These are phyloP conservation scores for Darevskia nairensis DNA, from an alignment of 2,797 vertebrate genomes.

Conservation along the genomic window DNA sequence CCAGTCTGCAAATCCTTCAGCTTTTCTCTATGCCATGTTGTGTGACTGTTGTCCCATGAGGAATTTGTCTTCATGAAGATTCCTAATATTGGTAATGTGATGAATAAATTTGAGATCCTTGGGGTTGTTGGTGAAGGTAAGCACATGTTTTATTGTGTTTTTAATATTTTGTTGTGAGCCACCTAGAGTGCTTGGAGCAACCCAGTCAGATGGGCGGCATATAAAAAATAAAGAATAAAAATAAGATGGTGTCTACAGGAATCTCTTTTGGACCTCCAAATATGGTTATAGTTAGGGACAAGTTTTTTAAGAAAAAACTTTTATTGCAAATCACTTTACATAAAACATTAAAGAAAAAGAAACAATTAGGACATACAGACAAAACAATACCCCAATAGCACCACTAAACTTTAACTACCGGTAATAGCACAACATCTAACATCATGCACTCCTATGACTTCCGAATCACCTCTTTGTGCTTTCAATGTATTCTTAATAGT, in stretches of 20 bases:
- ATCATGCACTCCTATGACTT: no score
- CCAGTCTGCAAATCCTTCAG: slow-evolving; percentile 67
- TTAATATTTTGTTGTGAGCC: no score
- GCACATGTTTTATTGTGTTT: slow-evolving; percentile 49
- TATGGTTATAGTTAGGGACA: no score
- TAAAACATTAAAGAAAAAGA: no score
- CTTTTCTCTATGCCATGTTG: slow-evolving; percentile 80
- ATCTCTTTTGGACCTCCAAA: not conserved
- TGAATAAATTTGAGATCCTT: slow-evolving; percentile 99
- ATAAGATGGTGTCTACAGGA: not conserved
- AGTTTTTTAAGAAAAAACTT: no score
- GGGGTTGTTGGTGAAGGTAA: slow-evolving; percentile 99
- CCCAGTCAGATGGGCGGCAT: not conserved
- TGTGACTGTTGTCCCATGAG: slow-evolving; percentile 77
- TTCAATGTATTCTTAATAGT: not conserved
- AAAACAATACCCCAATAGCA: no score
- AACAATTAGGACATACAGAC: no score
- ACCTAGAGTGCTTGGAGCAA: no score
- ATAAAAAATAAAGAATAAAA: not conserved
- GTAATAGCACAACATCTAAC: no score
- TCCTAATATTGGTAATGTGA: slow-evolving; percentile 98
- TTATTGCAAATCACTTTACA: no score
- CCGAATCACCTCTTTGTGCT: no score
- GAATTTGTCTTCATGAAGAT: slow-evolving; percentile 98
- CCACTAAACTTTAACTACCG: no score